Percentiles rank a stretch among this genome's conserved stretches.
phyloP scores from a whole-genome alignment of 2,113 vertebrate genomes.

The Elachura formosa region DNA sequence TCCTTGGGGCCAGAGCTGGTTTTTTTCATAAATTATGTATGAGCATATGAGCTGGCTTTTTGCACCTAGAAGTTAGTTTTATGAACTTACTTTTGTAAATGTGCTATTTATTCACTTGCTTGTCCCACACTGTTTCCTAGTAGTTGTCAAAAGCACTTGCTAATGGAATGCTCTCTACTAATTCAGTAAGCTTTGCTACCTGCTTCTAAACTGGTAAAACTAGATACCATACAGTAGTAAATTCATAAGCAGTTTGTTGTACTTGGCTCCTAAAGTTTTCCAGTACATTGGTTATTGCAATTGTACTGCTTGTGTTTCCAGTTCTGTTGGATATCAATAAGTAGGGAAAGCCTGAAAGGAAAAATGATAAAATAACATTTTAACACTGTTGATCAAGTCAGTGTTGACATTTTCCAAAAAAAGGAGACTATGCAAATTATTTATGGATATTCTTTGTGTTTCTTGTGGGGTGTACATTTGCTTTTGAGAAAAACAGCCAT shows the following conservation, averaged over 20 bases:
- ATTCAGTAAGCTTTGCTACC: background rate
- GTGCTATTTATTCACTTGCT: background rate
- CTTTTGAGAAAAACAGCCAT: background rate
- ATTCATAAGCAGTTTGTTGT: background rate
- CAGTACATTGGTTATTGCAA: background rate
- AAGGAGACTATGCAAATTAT: background rate
- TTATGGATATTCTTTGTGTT: background rate
- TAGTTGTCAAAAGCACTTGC: background rate
- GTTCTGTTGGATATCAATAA: background rate
- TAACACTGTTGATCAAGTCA: background rate
- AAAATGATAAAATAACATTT: background rate
- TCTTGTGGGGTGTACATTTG: background rate
- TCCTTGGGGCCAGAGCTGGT: background rate
- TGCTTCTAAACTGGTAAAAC: background rate
- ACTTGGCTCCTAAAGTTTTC: background rate
- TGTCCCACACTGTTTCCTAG: background rate
- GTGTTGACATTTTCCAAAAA: background rate
- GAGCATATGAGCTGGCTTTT: background rate
- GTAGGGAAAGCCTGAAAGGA: background rate
- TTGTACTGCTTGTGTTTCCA: background rate
- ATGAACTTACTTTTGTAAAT: background rate
- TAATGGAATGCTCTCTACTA: background rate
- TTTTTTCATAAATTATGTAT: background rate
- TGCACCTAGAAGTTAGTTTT: background rate
- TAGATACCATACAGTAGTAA: background rate